phyloP scores from a whole-genome alignment of 1,140 invertebrate species.

The Dendrolimus punctatus region DNA sequence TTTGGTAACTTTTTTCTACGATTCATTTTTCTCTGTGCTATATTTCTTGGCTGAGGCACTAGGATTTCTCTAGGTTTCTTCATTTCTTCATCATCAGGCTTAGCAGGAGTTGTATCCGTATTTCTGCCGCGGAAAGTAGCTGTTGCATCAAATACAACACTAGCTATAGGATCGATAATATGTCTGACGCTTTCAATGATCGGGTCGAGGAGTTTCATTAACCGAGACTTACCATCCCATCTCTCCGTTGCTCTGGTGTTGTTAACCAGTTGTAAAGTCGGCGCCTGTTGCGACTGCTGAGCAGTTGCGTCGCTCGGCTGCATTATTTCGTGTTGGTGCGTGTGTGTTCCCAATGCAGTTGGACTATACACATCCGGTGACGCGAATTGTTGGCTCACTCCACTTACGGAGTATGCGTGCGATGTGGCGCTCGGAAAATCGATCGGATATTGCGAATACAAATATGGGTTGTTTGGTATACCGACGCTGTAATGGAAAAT shows the following conservation, averaged over 20 bases:
- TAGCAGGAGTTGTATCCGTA: constrained; percentile 40
- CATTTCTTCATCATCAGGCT: constrained; percentile 27
- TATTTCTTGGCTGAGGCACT: constrained; percentile 51
- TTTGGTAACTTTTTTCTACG: constrained; percentile 47
- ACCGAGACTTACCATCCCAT: constrained; percentile 70
- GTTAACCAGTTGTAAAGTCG: constrained; percentile 52
- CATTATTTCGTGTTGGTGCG: constrained; percentile 55
- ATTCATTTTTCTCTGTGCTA: constrained; percentile 54
- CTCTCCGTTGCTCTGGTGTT: constrained; percentile 59
- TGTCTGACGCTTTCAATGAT: constrained; percentile 46
- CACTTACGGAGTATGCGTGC: constrained; percentile 63
- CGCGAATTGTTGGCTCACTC: constrained; percentile 58
- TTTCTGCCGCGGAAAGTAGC: constrained; percentile 51
- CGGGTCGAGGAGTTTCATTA: constrained; percentile 58
- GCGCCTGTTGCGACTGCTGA: constrained; percentile 67
- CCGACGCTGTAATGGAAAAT: constrained; percentile 62
- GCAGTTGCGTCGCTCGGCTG: constrained; percentile 56
- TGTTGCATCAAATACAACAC: constrained; percentile 51
- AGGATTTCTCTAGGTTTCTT: constrained; percentile 48
- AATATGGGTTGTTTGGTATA: constrained; percentile 64
- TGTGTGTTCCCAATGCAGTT: constrained; percentile 41
- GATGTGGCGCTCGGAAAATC: constrained; percentile 67
- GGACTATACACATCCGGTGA: constrained; percentile 62
- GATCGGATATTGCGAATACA: constrained; percentile 69
- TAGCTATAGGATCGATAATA: constrained; percentile 52